Percentiles rank a stretch among this genome's conserved stretches.
phyloP scores from a whole-genome alignment of 1,140 invertebrate species.

The Nephila pilipes region DNA sequence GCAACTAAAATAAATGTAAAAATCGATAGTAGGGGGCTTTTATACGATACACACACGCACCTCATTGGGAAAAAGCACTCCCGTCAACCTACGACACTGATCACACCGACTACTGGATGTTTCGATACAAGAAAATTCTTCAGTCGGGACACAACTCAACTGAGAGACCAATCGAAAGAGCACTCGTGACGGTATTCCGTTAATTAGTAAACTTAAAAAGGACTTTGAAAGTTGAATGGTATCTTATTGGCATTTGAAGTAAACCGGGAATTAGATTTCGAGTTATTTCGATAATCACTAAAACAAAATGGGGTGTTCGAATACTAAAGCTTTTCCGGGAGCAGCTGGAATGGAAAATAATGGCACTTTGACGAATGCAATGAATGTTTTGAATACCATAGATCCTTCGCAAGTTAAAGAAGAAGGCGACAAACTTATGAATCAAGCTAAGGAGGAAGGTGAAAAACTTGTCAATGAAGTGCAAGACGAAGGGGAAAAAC shows the following conservation, averaged over 20 bases:
- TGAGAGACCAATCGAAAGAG: neutral
- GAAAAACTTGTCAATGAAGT: no score
- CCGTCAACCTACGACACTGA: neutral
- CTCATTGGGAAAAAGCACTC: neutral
- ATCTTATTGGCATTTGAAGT: neutral
- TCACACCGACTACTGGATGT: neutral
- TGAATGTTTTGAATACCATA: slow-evolving; percentile 58
- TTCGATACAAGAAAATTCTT: slow-evolving; percentile 42
- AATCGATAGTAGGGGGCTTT: slow-evolving; percentile 30
- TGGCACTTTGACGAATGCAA: slow-evolving; percentile 57
- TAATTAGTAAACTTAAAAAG: neutral
- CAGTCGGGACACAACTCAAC: neutral
- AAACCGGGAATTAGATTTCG: neutral
- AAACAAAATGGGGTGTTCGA: slow-evolving; percentile 64
- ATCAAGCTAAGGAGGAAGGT: slow-evolving; percentile 48
- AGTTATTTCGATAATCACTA: neutral
- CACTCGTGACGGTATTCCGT: neutral
- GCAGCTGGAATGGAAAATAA: slow-evolving; percentile 39
- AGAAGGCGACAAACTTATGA: slow-evolving; percentile 62
- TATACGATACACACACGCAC: slow-evolving; percentile 30
- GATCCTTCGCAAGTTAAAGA: slow-evolving; percentile 46
- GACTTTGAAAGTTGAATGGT: neutral
- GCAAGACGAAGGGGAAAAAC: slow-evolving; percentile 59
- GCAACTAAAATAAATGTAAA: slow-evolving; percentile 38
- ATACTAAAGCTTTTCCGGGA: slow-evolving; percentile 63